Evolutionary conservation across 2,888 invertebrate species (phyloP), one percentile per base, ranked within the genome.

Genomic region (Lasioglossum zephyrum): DNA sequence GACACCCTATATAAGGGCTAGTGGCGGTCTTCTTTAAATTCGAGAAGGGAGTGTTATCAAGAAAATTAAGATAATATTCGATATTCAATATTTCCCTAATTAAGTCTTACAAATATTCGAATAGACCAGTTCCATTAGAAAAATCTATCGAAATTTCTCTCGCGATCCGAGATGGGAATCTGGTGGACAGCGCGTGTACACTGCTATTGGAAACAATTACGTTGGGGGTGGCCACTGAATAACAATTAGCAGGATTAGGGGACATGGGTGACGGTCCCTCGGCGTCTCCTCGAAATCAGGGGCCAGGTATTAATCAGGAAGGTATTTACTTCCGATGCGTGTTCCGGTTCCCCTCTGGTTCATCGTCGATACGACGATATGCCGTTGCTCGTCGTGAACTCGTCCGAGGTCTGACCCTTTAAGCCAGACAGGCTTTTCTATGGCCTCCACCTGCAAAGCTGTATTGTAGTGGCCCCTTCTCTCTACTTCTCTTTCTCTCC

Each of bases 381-480:
- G 74, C 79, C 83, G 22, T n/a, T 70, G 81, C 70, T 79, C 70
- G 81, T 78, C 86, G 86, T 81, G 86, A 86, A 88, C 84, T 84
- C 88, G 88, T 91, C 86, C 91, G 90, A 92, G 92, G 90, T 91
- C 92, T 93, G 92, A 94, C 94, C 93, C 94, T 94, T 94, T 94
- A 94, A 94, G 94, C 94, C 94, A 94, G 94, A 94, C 94, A 91
- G 90, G 92, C 92, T 94, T 94, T 94, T 94, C 93, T 94, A 94
- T 93, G 94, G 94, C 92, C 92, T 94, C 93, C 92, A 94, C 91
- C 91, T 91, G 89, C 85, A 87, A 86, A 88, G 86, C 87, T 88
- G 90, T 89, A 90, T 91, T 90, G 88, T 87, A 85, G 82, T 84
- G 77, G 79, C 78, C 88, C 77, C 69, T 70, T 57, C n/a, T 26